Conservation (phyloP, 1,140 invertebrate species). For the Pinna nobilis region DNA sequence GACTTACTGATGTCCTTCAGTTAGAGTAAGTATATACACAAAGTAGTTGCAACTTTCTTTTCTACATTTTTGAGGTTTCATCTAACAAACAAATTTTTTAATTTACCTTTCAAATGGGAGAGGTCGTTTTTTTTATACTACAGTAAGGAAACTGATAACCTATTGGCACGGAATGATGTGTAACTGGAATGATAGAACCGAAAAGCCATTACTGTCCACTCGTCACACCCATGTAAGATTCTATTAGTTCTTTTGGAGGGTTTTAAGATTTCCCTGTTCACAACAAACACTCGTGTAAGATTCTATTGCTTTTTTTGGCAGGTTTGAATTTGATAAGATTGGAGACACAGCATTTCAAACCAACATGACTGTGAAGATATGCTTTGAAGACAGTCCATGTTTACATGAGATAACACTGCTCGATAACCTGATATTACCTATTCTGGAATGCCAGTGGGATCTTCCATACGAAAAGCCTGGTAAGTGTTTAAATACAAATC, state of each 20-base stretch:
- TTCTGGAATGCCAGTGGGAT: not conserved
- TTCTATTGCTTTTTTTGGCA: too few relatives aligned
- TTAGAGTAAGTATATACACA: conserved; percentile 7
- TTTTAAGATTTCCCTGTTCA: too few relatives aligned
- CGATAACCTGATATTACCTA: not conserved
- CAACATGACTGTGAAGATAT: conserved; percentile 8
- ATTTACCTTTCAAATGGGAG: not conserved
- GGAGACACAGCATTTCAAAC: not conserved
- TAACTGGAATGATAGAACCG: too few relatives aligned
- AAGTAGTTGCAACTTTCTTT: not conserved
- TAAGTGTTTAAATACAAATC: not conserved
- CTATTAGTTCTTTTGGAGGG: too few relatives aligned
- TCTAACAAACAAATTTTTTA: not conserved
- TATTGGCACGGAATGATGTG: too few relatives aligned
- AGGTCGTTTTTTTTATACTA: not conserved
- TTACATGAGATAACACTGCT: conserved; percentile 4
- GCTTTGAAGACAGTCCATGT: not conserved
- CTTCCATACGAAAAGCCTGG: conserved; percentile 13
- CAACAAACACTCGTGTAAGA: too few relatives aligned
- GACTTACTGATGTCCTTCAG: conserved; percentile 1
- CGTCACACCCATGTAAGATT: too few relatives aligned
- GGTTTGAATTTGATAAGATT: conserved; percentile 10
- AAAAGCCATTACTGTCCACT: too few relatives aligned
- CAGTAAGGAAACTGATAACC: too few relatives aligned
- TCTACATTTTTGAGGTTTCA: not conserved